Evolutionary conservation across 1,140 invertebrate species (phyloP), one percentile per base, ranked within the genome.

Genomic region (Achroia grisella): DNA sequence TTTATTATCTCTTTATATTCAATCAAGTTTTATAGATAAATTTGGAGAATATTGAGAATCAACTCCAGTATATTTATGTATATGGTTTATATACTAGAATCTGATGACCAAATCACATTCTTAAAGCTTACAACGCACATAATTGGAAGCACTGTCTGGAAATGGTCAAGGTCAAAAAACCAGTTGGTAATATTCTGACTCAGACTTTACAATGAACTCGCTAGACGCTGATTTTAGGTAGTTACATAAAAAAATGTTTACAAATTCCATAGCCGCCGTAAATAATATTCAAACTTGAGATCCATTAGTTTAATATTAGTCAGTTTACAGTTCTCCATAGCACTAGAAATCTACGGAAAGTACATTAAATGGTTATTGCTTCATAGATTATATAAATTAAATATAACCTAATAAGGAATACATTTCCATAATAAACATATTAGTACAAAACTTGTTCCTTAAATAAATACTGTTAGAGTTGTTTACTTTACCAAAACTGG

Each of bases 341-440:
- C 6, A 23, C 17, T 23, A 23, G 17, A 23, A 23, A 23, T 2
- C 17, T 23, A 23, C 17, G 2, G 2, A 6, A 23, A 23, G 2
- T 3, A 15, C 35, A 6, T 14, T 17, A 37, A n/a, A 15, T 5
- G 15, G 14, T 37, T 37, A 37, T 37, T 37, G 35, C 35, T 37
- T 10, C 17, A 23, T 17, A 12, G 13, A 35, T 15, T 37, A 37
- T n/a, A 23, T 23, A 23, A 23, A 23, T 3, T 23, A 23, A 23
- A 23, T 37, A 50, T 12, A 46, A 48, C 29, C 55, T 48, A 62
- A 63, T 59, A 74, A 54, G 53, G 58, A 51, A 55, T 61, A 52
- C 34, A 59, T 44, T 56, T 59, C 50, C 48, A 49, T 48, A 36
- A 33, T 64, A 66, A 68, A 63, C 66, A 70, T 62, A 62, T 46